Conservation (phyloP, 2,113 vertebrate genomes). For the Gorsachius goisagi region DNA sequence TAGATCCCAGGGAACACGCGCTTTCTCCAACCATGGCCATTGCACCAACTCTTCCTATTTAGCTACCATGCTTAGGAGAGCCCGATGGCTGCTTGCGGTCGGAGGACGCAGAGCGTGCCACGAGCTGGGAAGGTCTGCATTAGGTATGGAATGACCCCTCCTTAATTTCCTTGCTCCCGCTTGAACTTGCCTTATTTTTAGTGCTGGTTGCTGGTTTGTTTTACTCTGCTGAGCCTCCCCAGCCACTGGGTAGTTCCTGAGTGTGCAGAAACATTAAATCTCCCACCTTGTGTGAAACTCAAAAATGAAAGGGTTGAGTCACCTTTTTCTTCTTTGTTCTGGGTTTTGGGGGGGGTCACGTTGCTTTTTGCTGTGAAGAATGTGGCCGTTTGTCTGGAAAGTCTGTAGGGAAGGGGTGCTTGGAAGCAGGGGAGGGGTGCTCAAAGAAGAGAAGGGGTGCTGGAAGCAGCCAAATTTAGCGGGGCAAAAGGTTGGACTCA, state of each 20-base stretch:
- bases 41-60: not conserved
- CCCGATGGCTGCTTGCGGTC: rapidly evolving
- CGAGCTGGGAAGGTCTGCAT: not conserved
- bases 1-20: not conserved
- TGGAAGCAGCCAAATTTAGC: not conserved
- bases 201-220: not conserved
- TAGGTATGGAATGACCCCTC: not conserved
- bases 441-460: not conserved
- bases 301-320: not conserved
- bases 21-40: not conserved
- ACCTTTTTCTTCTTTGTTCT: not conserved
- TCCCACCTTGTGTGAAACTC: not conserved
- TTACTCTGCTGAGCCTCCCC: not conserved
- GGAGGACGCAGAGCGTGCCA: not conserved
- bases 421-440: too few species aligned
- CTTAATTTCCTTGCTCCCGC: not conserved
- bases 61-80: not conserved
- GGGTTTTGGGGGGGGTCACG: not conserved
- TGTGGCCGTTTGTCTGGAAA: not conserved
- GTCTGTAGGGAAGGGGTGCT: too few species aligned
- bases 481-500: not conserved
- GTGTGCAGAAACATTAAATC: not conserved
- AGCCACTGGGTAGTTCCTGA: not conserved
- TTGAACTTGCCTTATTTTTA: not conserved
- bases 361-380: not conserved